Evolutionary conservation across 2,888 invertebrate genomes (phyloP).

Genomic region (Dendrolimus houi): DNA sequence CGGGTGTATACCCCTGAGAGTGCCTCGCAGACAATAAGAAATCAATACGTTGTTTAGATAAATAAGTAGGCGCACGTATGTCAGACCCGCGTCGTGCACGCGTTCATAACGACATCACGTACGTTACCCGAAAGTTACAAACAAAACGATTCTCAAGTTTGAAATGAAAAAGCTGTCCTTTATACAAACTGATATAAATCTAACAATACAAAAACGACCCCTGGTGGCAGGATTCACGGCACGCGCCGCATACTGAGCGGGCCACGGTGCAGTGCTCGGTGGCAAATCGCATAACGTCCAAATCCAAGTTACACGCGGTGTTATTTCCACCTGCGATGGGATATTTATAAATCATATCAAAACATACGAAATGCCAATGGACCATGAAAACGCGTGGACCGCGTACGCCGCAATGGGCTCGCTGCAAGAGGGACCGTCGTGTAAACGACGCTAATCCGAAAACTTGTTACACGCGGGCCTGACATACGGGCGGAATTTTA

Average conservation of each 20-base stretch:
- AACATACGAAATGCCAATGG: not conserved
- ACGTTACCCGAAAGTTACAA: not conserved
- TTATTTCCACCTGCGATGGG: not conserved
- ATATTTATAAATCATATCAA: not conserved
- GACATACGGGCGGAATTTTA: too few species aligned
- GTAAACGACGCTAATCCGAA: not conserved
- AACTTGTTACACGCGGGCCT: too few species aligned
- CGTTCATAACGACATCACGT: conserved; percentile 1
- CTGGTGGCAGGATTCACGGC: not conserved
- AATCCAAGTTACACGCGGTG: not conserved
- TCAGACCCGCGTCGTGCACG: not conserved
- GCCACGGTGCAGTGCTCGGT: not conserved
- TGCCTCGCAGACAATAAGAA: conserved; percentile 11
- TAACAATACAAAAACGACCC: not conserved
- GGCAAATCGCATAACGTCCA: not conserved
- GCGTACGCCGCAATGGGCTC: not conserved
- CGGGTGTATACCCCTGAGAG: not conserved
- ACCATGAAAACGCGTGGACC: not conserved
- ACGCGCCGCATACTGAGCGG: not conserved
- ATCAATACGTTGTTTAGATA: conserved; percentile 12
- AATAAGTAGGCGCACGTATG: not conserved
- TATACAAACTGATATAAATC: not conserved
- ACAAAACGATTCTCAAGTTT: not conserved
- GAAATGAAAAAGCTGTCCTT: not conserved
- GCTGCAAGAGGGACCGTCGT: not conserved